phyloP scores from a whole-genome alignment of 1,140 invertebrate genomes.

The Dufourea novaeangliae region DNA sequence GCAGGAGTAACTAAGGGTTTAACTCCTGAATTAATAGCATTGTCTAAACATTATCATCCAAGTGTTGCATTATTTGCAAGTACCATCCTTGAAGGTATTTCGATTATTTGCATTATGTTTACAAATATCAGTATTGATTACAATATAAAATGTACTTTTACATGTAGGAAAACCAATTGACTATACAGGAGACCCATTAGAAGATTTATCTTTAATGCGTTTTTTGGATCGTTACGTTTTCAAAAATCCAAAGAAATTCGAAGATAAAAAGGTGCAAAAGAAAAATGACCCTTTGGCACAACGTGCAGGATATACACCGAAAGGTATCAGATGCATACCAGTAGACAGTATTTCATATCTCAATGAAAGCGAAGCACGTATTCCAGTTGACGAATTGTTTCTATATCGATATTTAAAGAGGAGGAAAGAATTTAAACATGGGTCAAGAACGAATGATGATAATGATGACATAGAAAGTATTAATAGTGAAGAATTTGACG shows the following conservation, averaged over 20 bases:
- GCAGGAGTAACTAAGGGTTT: slow-evolving; percentile 87
- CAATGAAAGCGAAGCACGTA: slow-evolving; percentile 85
- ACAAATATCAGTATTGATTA: neutral
- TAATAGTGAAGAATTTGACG: slow-evolving; percentile 94
- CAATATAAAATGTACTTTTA: slow-evolving; percentile 34
- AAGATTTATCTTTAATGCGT: slow-evolving; percentile 93
- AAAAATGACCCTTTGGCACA: slow-evolving; percentile 74
- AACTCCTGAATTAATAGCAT: slow-evolving; percentile 87
- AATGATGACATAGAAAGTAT: slow-evolving; percentile 89
- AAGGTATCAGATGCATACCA: slow-evolving; percentile 84
- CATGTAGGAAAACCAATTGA: slow-evolving; percentile 86
- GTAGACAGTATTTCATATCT: slow-evolving; percentile 88
- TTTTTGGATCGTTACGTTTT: slow-evolving; percentile 98
- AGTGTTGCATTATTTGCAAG: slow-evolving; percentile 94
- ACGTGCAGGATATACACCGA: slow-evolving; percentile 84
- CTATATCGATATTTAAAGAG: slow-evolving; percentile 85
- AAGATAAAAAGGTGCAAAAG: slow-evolving; percentile 72
- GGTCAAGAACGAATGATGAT: slow-evolving; percentile 75
- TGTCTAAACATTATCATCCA: slow-evolving; percentile 94
- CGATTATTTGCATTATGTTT: slow-evolving; percentile 20
- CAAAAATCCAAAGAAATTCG: slow-evolving; percentile 94
- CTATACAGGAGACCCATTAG: slow-evolving; percentile 95
- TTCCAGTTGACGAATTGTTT: slow-evolving; percentile 92
- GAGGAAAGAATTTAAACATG: slow-evolving; percentile 65
- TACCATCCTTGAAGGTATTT: slow-evolving; percentile 88